These are phyloP conservation scores for Pseudochirops corinnae DNA, from an alignment of 2,797 vertebrate genomes.

Conservation along the genomic window DNA sequence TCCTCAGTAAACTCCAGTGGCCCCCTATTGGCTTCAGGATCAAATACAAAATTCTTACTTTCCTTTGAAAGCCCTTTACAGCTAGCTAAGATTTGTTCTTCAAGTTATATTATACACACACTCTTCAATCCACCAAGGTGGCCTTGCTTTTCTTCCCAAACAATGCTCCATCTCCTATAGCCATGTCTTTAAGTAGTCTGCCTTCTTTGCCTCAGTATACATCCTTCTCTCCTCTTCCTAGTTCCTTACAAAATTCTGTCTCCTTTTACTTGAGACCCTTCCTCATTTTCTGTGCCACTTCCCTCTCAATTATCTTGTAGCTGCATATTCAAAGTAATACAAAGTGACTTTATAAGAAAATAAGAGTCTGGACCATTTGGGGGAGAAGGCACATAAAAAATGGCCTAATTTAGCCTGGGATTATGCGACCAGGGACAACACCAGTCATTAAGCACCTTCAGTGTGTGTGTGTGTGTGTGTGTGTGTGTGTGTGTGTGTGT, in stretches of 20 bases:
- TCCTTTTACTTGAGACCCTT: too few species aligned
- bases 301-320: too few species aligned
- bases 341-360: neutral
- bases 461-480: neutral
- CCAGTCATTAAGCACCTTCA: neutral
- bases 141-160: neutral
- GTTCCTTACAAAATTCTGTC: too few species aligned
- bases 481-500: neutral
- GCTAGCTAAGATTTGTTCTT: neutral
- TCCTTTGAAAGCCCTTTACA: too few species aligned
- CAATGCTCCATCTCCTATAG: neutral
- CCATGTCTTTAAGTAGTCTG: neutral
- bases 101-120: neutral
- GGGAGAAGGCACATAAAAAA: neutral
- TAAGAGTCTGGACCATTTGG: neutral
- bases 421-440: neutral
- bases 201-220: too few species aligned
- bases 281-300: too few species aligned
- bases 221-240: too few species aligned
- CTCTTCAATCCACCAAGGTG: neutral
- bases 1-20: neutral
- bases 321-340: neutral
- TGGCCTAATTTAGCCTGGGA: neutral
- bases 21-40: neutral
- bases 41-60: neutral